A percentile compares a stretch with the other conserved stretches of the same genome.
These are phyloP conservation scores for Salvator merianae DNA, from an alignment of 2,113 vertebrate species.

Conservation along the genomic window DNA sequence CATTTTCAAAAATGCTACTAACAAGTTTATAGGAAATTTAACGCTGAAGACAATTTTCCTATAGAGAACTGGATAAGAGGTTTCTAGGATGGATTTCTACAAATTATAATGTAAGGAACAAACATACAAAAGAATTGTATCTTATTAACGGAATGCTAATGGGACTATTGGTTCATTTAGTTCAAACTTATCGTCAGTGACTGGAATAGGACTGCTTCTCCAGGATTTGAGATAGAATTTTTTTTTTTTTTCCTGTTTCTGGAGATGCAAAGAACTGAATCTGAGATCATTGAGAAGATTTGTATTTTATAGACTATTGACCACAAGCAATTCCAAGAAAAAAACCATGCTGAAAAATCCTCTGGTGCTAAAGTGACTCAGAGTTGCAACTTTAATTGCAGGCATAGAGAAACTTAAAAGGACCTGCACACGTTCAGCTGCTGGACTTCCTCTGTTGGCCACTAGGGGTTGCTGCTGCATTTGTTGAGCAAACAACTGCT, in stretches of 20 bases:
- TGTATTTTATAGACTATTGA: background rate
- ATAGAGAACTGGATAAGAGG: background rate
- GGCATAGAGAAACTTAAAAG: no score
- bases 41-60: background rate
- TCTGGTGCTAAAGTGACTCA: background rate
- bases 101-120: background rate
- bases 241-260: background rate
- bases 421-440: background rate
- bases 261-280: background rate
- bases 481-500: conserved; percentile 37
- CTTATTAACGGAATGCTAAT: background rate
- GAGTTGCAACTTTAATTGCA: background rate
- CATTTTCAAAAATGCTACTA: background rate
- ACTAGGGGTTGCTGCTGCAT: conserved; percentile 69
- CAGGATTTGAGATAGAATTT: background rate
- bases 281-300: background rate
- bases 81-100: background rate
- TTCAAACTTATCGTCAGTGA: no score
- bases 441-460: conserved; percentile 51
- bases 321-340: fast-evolving
- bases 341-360: background rate
- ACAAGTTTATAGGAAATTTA: background rate
- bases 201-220: background rate
- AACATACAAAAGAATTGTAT: background rate
- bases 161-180: background rate